Evolutionary conservation across 1,140 invertebrate genomes (phyloP).

Genomic region (Helicorthomorpha holstii): DNA sequence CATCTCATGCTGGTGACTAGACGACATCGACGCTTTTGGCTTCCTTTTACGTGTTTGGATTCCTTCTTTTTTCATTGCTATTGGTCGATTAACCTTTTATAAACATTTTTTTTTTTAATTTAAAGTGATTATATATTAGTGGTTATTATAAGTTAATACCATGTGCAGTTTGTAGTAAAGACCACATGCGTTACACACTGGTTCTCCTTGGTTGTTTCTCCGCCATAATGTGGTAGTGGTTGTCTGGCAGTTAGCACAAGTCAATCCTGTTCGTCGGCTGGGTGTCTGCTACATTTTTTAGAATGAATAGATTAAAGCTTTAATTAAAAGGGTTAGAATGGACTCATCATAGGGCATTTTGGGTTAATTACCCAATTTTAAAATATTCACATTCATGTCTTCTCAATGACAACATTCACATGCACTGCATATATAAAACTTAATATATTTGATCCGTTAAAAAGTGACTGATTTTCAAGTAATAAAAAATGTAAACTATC

Average conservation of each 20-base stretch:
- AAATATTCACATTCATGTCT: no score
- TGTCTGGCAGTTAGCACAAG: conserved; percentile 39
- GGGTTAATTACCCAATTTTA: no score
- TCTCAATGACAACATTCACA: no score
- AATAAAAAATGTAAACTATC: no score
- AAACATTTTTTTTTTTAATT: neutral
- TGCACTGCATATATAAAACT: no score
- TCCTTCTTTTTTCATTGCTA: conserved; percentile 93
- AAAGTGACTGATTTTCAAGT: no score
- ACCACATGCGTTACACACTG: conserved; percentile 88
- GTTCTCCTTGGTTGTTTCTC: conserved; percentile 71
- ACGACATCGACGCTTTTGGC: conserved; percentile 38
- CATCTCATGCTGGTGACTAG: neutral
- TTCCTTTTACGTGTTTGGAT: conserved; percentile 93
- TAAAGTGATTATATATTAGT: no score
- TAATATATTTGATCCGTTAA: no score
- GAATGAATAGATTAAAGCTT: no score
- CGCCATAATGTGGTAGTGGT: conserved; percentile 84
- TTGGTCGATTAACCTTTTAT: conserved; percentile 35
- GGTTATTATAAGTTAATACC: no score
- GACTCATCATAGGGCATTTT: no score
- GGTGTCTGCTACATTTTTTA: conserved; percentile 1
- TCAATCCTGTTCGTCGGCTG: conserved; percentile 22
- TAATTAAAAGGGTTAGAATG: no score
- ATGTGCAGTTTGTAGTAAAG: conserved; percentile 85